Percentiles rank a stretch among this genome's conserved stretches.
These are phyloP conservation scores for Sebastes aleutianus DNA, from an alignment of 2,797 vertebrate genomes.

Conservation along the genomic window DNA sequence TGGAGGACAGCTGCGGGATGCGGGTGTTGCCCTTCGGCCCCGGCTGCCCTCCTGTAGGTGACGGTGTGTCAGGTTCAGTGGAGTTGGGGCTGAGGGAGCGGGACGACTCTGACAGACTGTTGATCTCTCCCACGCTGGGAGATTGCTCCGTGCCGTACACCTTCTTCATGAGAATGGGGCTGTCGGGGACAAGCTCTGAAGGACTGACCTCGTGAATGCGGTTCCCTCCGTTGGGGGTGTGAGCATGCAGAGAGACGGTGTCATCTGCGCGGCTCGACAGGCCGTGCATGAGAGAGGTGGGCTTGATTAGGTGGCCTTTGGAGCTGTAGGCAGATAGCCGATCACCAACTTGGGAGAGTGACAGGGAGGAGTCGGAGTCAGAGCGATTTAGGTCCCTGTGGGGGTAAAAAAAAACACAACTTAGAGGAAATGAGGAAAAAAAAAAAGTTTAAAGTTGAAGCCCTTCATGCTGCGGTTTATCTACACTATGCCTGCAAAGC, in stretches of 20 bases:
- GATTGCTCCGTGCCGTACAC: constrained; percentile 85
- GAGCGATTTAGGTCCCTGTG: constrained; percentile 94
- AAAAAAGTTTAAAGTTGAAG: constrained; percentile 5
- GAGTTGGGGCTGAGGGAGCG: constrained; percentile 94
- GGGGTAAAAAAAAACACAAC: constrained; percentile 1
- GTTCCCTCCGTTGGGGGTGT: constrained; percentile 86
- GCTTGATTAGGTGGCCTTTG: constrained; percentile 84
- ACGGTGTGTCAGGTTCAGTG: constrained; percentile 94
- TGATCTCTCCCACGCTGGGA: constrained; percentile 89
- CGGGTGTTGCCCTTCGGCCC: constrained; percentile 82
- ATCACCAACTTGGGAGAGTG: constrained; percentile 88
- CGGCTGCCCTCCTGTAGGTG: constrained; percentile 83
- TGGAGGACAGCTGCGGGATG: constrained; percentile 93
- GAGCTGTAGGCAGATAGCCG: constrained; percentile 81
- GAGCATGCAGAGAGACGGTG: constrained; percentile 66
- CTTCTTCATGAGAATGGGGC: constrained; percentile 89
- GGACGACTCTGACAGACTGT: constrained; percentile 90
- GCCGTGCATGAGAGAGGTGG: constrained; percentile 81
- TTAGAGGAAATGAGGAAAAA: constrained; percentile 10
- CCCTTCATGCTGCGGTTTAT: constrained; percentile 59
- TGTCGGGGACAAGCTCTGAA: constrained; percentile 82
- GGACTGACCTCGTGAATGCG: constrained; percentile 75
- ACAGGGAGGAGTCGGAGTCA: constrained; percentile 92
- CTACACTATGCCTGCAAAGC: constrained; percentile 55
- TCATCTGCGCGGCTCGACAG: constrained; percentile 77